These are phyloP conservation scores for Parnassius glacialis DNA, from an alignment of 2,888 invertebrate genomes.

Conservation along the genomic window DNA sequence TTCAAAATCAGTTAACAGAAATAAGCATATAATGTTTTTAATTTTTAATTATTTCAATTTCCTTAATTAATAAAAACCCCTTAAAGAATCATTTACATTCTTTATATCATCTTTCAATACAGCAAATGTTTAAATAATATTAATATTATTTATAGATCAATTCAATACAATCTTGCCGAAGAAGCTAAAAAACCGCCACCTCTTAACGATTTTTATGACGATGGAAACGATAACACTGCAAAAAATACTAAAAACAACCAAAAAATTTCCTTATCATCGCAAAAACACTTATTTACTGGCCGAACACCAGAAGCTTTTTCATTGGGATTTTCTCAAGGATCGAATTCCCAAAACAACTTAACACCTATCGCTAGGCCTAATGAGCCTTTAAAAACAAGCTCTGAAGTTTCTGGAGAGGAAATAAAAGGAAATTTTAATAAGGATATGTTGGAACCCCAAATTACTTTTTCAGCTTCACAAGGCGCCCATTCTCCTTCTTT, in stretches of 20 bases:
- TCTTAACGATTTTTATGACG: conserved; percentile 58
- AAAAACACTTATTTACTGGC: conserved; percentile 64
- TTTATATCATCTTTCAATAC: no score
- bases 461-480: conserved; percentile 74
- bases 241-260: conserved; percentile 47
- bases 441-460: conserved; percentile 66
- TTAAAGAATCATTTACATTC: no score
- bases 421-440: conserved; percentile 48
- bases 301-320: conserved; percentile 75
- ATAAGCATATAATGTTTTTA: no score
- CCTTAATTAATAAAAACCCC: no score
- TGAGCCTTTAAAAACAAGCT: conserved; percentile 10
- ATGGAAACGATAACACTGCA: conserved; percentile 51
- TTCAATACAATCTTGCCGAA: conserved; percentile 74
- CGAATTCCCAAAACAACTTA: conserved; percentile 57
- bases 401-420: conserved; percentile 15
- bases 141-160: conserved; percentile 47
- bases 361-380: conserved; percentile 44
- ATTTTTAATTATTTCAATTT: no score
- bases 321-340: conserved; percentile 54
- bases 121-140: no score
- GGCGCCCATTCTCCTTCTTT: conserved; percentile 68
- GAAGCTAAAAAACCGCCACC: conserved; percentile 69
- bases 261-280: conserved; percentile 45
- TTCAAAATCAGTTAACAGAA: no score